phyloP scores from a whole-genome alignment of 2,113 vertebrate species.

The Papio anubis region DNA sequence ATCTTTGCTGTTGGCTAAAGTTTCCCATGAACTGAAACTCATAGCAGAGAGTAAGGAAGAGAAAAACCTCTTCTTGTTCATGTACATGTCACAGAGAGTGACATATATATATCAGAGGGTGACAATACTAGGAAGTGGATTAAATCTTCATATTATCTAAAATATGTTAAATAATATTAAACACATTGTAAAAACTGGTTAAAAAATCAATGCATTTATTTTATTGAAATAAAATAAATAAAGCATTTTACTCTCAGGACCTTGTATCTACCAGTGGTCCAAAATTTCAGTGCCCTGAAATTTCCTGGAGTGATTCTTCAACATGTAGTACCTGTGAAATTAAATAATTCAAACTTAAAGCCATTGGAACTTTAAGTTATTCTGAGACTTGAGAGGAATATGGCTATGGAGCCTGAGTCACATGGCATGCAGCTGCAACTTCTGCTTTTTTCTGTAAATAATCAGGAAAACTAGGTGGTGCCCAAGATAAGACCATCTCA shows the following conservation, averaged over 20 bases:
- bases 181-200: not conserved
- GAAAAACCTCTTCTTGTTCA: not conserved
- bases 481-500: not conserved
- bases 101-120: not conserved
- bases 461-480: not conserved
- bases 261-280: not conserved
- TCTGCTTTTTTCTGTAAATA: not conserved
- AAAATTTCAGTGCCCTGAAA: not conserved
- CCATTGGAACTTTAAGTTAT: not conserved
- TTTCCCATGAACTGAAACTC: not conserved
- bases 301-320: not conserved
- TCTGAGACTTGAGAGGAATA: not conserved
- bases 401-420: not conserved
- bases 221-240: not conserved
- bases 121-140: not conserved
- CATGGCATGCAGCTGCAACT: not conserved
- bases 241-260: not conserved
- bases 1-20: not conserved
- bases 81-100: not conserved
- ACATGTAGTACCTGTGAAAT: not conserved
- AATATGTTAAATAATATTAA: not conserved
- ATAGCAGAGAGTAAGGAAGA: not conserved
- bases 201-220: not conserved
- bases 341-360: not conserved
- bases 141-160: not conserved